Percentiles rank a stretch among this genome's conserved stretches.
Conservation (phyloP, 1,140 invertebrate species). For the Drosophila mayri region DNA sequence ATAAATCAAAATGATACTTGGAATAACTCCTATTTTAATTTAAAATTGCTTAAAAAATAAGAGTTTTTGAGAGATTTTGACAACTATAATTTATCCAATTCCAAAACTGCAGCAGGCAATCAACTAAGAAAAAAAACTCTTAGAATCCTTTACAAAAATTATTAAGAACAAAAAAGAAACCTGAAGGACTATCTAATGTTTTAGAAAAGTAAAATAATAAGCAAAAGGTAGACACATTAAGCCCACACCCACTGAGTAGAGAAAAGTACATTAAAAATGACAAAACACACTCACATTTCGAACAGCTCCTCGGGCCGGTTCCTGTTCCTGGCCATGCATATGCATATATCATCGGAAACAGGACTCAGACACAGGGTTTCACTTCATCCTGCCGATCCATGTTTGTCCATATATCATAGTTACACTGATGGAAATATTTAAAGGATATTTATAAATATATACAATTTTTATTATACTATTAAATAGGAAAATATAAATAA, state of each 20-base stretch:
- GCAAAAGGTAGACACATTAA: neutral
- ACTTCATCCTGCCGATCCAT: constrained; percentile 18
- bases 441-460: neutral
- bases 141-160: no score
- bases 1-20: no score
- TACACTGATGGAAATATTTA: neutral
- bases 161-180: neutral
- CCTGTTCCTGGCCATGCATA: constrained; percentile 52
- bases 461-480: neutral
- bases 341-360: constrained; percentile 62
- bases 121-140: neutral
- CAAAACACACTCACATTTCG: neutral
- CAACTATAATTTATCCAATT: no score
- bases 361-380: constrained; percentile 5
- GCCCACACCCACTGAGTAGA: neutral
- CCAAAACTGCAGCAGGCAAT: neutral
- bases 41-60: neutral
- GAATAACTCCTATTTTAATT: neutral
- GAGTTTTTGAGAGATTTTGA: neutral
- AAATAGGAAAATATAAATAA: neutral
- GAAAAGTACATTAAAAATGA: constrained; percentile 15
- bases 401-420: constrained; percentile 7
- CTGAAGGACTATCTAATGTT: neutral
- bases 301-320: neutral
- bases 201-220: neutral